Conservation (phyloP, 2,113 vertebrate genomes). For the Acrocephalus kingi region DNA sequence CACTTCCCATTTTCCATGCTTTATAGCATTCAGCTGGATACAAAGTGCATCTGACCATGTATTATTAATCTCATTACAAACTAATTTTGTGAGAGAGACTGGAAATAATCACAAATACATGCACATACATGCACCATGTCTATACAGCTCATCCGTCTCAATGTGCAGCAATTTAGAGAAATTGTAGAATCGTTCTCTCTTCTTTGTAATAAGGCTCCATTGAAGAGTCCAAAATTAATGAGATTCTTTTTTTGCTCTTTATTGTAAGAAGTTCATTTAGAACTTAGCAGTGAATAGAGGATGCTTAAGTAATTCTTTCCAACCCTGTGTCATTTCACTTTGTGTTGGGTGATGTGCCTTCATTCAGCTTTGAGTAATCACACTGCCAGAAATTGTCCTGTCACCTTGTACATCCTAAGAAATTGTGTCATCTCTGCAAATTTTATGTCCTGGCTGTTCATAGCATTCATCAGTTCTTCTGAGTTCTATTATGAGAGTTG, state of each 20-base stretch:
- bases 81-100: neutral
- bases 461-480: neutral
- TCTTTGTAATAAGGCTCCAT: neutral
- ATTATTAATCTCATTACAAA: neutral
- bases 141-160: neutral
- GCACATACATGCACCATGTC: neutral
- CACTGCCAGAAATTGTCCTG: neutral
- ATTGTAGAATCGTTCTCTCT: fast-evolving
- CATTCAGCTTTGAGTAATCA: neutral
- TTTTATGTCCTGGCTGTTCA: neutral
- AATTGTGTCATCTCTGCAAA: neutral
- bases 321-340: neutral
- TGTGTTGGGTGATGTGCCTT: neutral
- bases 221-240: neutral
- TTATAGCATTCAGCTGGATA: neutral
- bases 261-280: neutral
- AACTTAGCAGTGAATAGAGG: neutral
- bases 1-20: neutral
- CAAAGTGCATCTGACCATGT: neutral
- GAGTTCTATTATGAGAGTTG: neutral
- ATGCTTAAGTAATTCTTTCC: neutral
- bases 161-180: neutral
- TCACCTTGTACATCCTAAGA: neutral
- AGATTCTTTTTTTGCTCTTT: neutral
- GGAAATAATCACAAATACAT: neutral